Base-by-base conservation (phyloP, 2,888 invertebrate species). In the Cybosia mesomella region DNA sequence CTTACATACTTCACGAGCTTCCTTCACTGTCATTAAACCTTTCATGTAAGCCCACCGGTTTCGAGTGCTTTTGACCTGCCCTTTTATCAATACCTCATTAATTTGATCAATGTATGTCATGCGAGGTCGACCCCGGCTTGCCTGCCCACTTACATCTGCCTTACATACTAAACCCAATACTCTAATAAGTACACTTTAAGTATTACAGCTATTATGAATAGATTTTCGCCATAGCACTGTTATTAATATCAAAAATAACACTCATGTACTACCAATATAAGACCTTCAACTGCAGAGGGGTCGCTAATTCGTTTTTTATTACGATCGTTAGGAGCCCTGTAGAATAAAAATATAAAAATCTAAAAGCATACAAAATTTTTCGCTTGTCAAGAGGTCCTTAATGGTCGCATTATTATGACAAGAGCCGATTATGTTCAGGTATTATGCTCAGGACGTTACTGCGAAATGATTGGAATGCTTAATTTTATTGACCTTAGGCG, bases 231-330 rank as follows among this genome's bases (percentile, higher is more conserved):
- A 58, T 49, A 72, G 57, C 66, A 43, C 43, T 74, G 75, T 74
- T 73, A 70, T 67, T 70, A 73, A 81, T 80, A 80, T 75, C 74
- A 74, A 82, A 82, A 75, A 78, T 80, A 82, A 80, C 76, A 79
- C 79, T 80, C 79, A 82, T 81, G 81, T 82, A 76, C 73, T 80
- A 81, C 79, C 77, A 83, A 82, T 79, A 83, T 80, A 81, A 83
- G 73, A 70, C 77, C 76, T 79, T 75, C 75, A 76, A 80, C 84
- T 58, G 67, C 28, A 49, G 72, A 79, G 71, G 85, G 87, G 83
- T 83, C 85, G 84, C 89, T 91, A 90, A 92, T 92, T 91, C 88
- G 87, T 87, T 89, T 92, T 91, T 91, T 91, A 92, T 91, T 85
- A 84, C 89, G 82, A 86, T 87, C 89, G 86, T 89, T 89, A 87